These are phyloP conservation scores for Hormiphora californensis DNA, from an alignment of 37 sponge, comb jelly and placozoan species.

Conservation along the genomic window DNA sequence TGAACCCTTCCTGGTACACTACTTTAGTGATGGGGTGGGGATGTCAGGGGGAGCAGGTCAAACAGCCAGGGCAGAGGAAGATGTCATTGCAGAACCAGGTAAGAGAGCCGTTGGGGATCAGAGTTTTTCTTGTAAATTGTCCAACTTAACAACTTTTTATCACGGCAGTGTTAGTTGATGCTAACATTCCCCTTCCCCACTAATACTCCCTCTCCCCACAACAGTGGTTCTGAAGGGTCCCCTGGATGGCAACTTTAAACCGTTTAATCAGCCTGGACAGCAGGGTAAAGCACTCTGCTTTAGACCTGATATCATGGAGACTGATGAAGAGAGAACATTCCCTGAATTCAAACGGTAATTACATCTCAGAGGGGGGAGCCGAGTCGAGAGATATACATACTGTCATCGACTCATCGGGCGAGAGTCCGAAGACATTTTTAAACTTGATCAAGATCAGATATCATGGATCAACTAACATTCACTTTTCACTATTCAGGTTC, in stretches of 20 bases:
- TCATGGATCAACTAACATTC: not conserved
- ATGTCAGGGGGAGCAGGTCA: no score
- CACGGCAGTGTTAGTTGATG: no score
- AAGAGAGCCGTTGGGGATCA: no score
- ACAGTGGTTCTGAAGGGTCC: conserved; percentile 53
- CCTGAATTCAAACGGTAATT: conserved; percentile 64
- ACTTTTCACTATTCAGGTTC: not conserved
- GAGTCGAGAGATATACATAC: not conserved
- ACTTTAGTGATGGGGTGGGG: conserved; percentile 74
- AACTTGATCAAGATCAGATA: no score
- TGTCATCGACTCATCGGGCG: not conserved
- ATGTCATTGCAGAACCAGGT: no score
- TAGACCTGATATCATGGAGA: conserved; percentile 79
- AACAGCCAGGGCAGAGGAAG: no score
- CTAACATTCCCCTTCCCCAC: not conserved
- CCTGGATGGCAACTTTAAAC: conserved; percentile 62
- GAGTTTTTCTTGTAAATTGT: no score
- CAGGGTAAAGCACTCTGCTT: conserved; percentile 77
- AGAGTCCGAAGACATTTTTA: no score
- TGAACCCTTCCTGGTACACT: conserved; percentile 66
- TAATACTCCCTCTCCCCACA: not conserved
- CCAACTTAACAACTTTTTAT: no score
- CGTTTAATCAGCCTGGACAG: conserved; percentile 79
- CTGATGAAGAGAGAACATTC: conserved; percentile 66
- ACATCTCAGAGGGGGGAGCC: not conserved